Percentiles rank a stretch among this genome's conserved stretches.
Evolutionary conservation across 2,113 vertebrate genomes (phyloP).

Genomic region (Entomyzon cyanotis): DNA sequence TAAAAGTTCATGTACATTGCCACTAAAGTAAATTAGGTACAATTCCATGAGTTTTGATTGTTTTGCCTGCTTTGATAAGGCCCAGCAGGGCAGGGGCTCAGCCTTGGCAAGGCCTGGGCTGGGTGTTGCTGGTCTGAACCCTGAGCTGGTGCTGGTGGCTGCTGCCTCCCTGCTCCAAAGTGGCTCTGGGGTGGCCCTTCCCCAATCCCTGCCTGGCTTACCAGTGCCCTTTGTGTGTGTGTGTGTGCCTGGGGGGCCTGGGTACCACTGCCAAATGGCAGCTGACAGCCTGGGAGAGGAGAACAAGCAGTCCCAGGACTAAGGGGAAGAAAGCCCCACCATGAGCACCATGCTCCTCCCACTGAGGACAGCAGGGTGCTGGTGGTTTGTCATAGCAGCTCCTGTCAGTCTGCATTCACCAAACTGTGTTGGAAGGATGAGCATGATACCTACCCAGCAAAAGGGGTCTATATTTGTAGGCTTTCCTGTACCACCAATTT

Average conservation of each 20-base stretch:
- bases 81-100: not conserved
- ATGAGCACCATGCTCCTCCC: accelerated
- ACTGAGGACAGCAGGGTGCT: not conserved
- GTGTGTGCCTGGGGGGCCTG: not conserved
- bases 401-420: not conserved
- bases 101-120: accelerated
- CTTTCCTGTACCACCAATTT: not conserved
- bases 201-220: not conserved
- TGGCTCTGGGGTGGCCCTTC: not conserved
- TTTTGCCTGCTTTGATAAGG: not conserved
- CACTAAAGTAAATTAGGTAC: not conserved
- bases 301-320: not conserved
- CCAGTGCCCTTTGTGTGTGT: too few species aligned
- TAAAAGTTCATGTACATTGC: not conserved
- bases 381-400: not conserved
- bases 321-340: not conserved
- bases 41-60: not conserved
- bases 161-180: not conserved
- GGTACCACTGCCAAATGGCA: too few species aligned
- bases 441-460: not conserved
- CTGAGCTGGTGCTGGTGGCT: accelerated
- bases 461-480: not conserved
- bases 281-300: not conserved
- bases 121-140: not conserved
- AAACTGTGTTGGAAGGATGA: accelerated